Conservation (phyloP, 2,797 vertebrate genomes). For the Percopsis omiscomaycus region DNA sequence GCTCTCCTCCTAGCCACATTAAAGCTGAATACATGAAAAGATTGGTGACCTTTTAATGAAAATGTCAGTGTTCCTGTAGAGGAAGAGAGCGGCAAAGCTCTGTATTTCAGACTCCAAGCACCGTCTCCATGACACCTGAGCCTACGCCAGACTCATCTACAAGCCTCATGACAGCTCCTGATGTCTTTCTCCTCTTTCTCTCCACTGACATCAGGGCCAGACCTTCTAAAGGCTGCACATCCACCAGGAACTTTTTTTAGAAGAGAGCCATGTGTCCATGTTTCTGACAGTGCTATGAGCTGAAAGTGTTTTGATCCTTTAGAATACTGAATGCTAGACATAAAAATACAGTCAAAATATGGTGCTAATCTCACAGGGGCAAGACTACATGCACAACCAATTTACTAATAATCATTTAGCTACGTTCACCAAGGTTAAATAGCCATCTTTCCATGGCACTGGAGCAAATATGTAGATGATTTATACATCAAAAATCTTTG, state of each 20-base stretch:
- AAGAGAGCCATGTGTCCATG: background rate
- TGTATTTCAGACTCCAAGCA: slow-evolving; percentile 51
- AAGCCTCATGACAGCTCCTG: slow-evolving; percentile 51
- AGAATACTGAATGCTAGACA: background rate
- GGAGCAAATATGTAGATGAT: background rate
- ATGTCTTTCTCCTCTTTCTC: slow-evolving; percentile 51
- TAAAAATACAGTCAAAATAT: background rate
- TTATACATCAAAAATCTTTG: slow-evolving; percentile 41
- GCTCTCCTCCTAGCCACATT: slow-evolving; percentile 84
- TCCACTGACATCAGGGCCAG: slow-evolving; percentile 7
- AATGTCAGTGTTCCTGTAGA: slow-evolving; percentile 80
- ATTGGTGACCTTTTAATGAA: slow-evolving; percentile 83
- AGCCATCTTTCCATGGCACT: no score
- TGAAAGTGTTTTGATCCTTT: background rate
- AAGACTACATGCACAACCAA: no score
- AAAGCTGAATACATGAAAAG: slow-evolving; percentile 83
- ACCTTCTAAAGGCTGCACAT: slow-evolving; percentile 1
- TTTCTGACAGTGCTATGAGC: background rate
- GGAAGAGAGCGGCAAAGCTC: slow-evolving; percentile 34
- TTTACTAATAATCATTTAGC: no score
- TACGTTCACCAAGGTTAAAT: no score
- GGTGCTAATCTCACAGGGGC: no score
- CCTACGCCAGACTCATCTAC: slow-evolving; percentile 58
- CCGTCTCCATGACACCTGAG: slow-evolving; percentile 60
- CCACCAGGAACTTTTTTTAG: background rate